Evolutionary conservation across 2,888 invertebrate genomes (phyloP).

Genomic region (Stenotaenia linearis): DNA sequence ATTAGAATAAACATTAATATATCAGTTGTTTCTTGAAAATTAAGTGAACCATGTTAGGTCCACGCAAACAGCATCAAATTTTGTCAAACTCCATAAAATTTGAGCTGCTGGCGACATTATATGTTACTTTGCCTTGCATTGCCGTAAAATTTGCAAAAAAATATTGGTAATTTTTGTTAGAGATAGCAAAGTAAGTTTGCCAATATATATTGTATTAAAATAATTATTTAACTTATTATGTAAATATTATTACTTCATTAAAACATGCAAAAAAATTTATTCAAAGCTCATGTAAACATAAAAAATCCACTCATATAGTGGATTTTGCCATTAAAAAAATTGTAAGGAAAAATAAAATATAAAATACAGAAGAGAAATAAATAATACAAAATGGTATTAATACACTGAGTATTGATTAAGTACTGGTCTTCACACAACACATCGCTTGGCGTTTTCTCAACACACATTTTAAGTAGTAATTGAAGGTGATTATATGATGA

Average conservation of each 20-base stretch:
- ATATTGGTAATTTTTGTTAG: too few relatives aligned
- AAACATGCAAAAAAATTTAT: neutral
- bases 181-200: too few relatives aligned
- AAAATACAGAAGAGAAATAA: neutral
- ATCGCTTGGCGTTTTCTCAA: neutral
- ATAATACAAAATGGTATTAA: neutral
- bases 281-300: neutral
- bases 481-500: neutral
- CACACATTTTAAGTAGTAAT: neutral
- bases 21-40: too few relatives aligned
- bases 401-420: slow-evolving; percentile 6
- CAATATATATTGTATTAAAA: too few relatives aligned
- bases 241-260: neutral
- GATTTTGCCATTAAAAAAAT: neutral
- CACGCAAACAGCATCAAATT: too few relatives aligned
- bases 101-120: too few relatives aligned
- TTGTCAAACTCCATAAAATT: too few relatives aligned
- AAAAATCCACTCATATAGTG: neutral
- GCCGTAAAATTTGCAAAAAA: too few relatives aligned
- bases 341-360: neutral
- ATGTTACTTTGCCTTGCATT: too few relatives aligned
- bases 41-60: too few relatives aligned
- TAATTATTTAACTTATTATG: too few relatives aligned
- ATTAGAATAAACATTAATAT: too few relatives aligned
- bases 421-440: neutral